Percentiles rank a stretch among this genome's conserved stretches.
Conservation (phyloP, 2,797 vertebrate species). For the Enteromius trimaculatus region DNA sequence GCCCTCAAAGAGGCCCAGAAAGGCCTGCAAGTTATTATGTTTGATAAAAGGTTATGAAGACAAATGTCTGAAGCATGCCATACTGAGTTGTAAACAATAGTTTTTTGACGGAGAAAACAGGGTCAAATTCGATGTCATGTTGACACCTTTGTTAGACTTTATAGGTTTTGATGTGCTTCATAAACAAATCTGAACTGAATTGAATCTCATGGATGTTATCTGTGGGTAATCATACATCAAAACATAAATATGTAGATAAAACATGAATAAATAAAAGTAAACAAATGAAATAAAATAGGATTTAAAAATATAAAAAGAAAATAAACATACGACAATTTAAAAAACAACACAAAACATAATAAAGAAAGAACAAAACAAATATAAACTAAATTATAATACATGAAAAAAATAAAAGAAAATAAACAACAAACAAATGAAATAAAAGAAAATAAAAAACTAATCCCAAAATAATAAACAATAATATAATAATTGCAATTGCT, state of each 20-base stretch:
- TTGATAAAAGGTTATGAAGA: neutral
- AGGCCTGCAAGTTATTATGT: conserved; percentile 28
- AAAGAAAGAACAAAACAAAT: no score
- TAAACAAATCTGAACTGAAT: neutral
- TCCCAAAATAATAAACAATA: no score
- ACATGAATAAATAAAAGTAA: neutral
- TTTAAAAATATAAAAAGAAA: no score
- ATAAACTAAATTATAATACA: no score
- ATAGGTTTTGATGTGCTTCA: neutral
- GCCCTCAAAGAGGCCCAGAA: conserved; percentile 49
- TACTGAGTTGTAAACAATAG: neutral
- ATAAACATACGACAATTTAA: no score
- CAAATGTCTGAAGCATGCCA: neutral
- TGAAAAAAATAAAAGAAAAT: no score
- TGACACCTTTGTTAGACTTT: neutral
- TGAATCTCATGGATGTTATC: neutral
- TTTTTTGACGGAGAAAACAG: neutral
- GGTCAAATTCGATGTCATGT: neutral
- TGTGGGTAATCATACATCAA: neutral
- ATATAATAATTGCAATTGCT: no score
- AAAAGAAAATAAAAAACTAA: no score
- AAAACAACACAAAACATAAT: no score
- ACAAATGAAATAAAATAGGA: neutral
- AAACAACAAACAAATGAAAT: no score
- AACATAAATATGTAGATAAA: neutral